A percentile compares a stretch with the other conserved stretches of the same genome.
phyloP scores from a whole-genome alignment of 2,113 vertebrate species.

The Gymnorhina tibicen region DNA sequence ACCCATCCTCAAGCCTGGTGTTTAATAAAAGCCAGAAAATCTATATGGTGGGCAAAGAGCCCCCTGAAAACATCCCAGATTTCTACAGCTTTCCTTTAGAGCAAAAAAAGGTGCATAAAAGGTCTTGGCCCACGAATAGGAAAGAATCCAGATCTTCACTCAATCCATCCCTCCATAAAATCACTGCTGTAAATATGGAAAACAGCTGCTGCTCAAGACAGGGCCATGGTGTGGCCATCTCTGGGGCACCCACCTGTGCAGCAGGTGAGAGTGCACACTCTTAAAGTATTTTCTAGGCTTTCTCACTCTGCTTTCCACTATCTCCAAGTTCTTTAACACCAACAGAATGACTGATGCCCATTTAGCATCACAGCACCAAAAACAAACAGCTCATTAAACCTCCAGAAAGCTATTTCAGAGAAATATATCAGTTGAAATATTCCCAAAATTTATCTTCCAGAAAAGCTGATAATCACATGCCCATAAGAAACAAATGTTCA shows the following conservation, averaged over 20 bases:
- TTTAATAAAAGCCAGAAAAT: background rate
- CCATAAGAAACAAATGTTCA: slow-evolving; percentile 29
- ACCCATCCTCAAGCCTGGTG: background rate
- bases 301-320: background rate
- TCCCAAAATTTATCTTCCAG: slow-evolving; percentile 29
- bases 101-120: background rate
- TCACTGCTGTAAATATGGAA: background rate
- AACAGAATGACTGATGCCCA: background rate
- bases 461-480: slow-evolving; percentile 29
- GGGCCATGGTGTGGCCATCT: no score
- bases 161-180: background rate
- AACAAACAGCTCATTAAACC: slow-evolving; percentile 7
- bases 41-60: background rate
- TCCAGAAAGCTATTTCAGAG: slow-evolving; percentile 8
- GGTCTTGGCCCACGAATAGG: fast-evolving
- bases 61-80: background rate
- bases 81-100: background rate
- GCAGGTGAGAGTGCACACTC: background rate
- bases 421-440: background rate
- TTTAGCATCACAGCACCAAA: background rate
- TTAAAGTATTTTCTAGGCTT: background rate
- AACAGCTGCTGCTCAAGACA: background rate
- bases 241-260: fast-evolving
- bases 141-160: background rate
- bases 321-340: background rate